Conservation (phyloP, 2,113 vertebrate genomes). For the Stegostoma tigrinum region DNA sequence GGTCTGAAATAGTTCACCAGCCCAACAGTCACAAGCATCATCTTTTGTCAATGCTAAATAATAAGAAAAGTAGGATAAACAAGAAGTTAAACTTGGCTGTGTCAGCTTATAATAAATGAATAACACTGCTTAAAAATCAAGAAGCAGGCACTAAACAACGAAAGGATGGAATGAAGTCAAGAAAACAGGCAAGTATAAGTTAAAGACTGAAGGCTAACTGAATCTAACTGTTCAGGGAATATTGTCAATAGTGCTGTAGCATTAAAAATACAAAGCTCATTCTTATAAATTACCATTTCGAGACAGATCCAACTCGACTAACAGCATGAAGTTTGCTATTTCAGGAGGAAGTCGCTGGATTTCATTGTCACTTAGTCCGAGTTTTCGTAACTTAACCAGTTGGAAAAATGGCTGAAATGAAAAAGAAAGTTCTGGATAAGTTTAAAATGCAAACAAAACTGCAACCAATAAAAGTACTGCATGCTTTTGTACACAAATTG, state of each 20-base stretch:
- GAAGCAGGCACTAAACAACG: neutral
- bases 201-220: constrained; percentile 40
- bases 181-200: neutral
- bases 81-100: no score
- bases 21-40: neutral
- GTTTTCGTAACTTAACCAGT: constrained; percentile 87
- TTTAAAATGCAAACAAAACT: neutral
- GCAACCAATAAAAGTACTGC: no score
- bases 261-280: neutral
- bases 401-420: constrained; percentile 90
- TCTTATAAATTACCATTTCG: constrained; percentile 74
- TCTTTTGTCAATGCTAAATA: neutral
- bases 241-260: neutral
- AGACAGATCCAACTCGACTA: constrained; percentile 92
- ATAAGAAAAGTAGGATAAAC: neutral
- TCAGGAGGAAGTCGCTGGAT: constrained; percentile 90
- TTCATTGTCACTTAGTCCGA: constrained; percentile 95
- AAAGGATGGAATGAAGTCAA: neutral
- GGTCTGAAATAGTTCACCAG: neutral
- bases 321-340: constrained; percentile 93
- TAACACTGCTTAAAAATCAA: neutral
- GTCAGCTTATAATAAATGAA: neutral
- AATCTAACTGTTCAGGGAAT: constrained; percentile 42
- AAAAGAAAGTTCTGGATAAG: constrained; percentile 38
- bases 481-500: neutral